Base-by-base conservation (phyloP, 2,113 vertebrate species). In the Rhodinocichla rosea region DNA sequence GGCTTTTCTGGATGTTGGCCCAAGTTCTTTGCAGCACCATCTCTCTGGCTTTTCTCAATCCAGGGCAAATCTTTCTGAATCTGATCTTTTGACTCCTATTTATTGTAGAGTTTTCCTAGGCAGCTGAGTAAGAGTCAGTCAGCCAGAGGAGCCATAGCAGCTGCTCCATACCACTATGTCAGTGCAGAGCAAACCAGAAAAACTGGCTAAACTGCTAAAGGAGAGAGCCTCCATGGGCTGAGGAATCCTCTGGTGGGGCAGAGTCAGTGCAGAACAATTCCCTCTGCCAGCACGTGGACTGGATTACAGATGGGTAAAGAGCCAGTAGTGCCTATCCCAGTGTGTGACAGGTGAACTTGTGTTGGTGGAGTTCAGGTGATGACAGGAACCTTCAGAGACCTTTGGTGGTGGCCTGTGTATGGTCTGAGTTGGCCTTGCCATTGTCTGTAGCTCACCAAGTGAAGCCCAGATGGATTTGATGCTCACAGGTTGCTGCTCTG, bases 161-260 rank as follows among this genome's bases (percentile, higher is more conserved):
- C 40, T 76, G 32, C 67, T 91, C 67, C 74, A 19, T 53, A 64
- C 62, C 78, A 55, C 70, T 27, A 3, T 42, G 53, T 45, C 74
- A 76, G 12, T 45, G 53, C 53, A 89, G 57, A 91, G 13, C 78
- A 83, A 96, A 92, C 93, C 74, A 91, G 91, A 92, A 96, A 92
- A 92, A 91, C 94, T 87, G 67, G 84, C 74, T 87, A 22, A 27
- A 11, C 81, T 84, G 65, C 65, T 39, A 39, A 47, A 11, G 19
- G 6, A 37, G 81, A 65, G 57, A 28, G 4, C 35, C 92, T 83
- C 74, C 74, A 79, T 11, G 20, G 10, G 27, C n/a, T 68, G 28
- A 15, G 67, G 16, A 80, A 92, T 76, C 78, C 65, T 90, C 87
- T 47, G n/a, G 20, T 52, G 32, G 40, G 40, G 49, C 57, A 76